Percentiles rank a stretch among this genome's conserved stretches.
Conservation (phyloP, 1,140 invertebrate genomes). For the Papilio dardanus region DNA sequence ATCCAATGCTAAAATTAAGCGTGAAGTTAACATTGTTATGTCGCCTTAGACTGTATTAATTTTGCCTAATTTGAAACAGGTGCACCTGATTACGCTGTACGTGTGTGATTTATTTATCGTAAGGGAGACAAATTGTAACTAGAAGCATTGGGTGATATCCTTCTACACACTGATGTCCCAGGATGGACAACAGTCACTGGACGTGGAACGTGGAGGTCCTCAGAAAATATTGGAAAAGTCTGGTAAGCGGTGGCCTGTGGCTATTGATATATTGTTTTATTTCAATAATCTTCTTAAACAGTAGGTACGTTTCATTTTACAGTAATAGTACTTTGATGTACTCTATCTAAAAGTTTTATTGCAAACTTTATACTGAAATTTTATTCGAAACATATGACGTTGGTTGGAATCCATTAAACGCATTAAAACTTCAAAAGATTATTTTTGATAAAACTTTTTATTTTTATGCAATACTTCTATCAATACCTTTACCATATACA, state of each 20-base stretch:
- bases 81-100: background rate
- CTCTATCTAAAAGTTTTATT: conserved; percentile 1
- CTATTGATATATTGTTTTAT: background rate
- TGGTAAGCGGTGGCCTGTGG: background rate
- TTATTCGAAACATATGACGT: background rate
- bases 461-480: background rate
- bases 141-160: too few species aligned
- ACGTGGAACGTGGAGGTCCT: background rate
- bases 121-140: too few species aligned
- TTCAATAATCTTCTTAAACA: background rate
- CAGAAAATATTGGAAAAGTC: background rate
- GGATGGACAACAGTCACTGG: background rate
- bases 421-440: conserved; percentile 18
- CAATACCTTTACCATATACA: background rate
- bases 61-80: background rate
- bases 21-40: background rate
- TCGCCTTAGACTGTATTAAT: background rate
- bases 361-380: background rate
- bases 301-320: too few species aligned
- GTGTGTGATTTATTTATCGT: background rate
- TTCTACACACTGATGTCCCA: too few species aligned
- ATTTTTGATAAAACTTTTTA: conserved; percentile 25
- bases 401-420: conserved; percentile 20
- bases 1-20: background rate
- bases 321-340: background rate